A percentile compares a stretch with the other conserved stretches of the same genome.
Evolutionary conservation across 2,888 invertebrate genomes (phyloP).

Genomic region (Calliscelio sp.): DNA sequence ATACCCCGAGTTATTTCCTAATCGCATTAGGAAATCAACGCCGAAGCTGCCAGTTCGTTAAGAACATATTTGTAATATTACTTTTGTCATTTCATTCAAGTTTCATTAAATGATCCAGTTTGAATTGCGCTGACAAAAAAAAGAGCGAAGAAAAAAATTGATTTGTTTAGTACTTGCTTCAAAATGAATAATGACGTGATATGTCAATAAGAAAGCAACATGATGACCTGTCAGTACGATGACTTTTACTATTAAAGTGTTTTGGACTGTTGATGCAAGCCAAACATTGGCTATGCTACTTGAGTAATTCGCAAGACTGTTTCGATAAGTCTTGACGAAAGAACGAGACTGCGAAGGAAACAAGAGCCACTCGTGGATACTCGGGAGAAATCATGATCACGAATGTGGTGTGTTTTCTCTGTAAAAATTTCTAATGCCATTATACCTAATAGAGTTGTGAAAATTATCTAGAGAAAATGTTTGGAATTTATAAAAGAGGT

Average conservation of each 20-base stretch:
- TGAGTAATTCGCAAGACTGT: slow-evolving; percentile 44
- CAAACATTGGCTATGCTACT: slow-evolving; percentile 44
- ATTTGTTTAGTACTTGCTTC: too few species aligned
- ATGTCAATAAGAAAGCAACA: slow-evolving; percentile 9
- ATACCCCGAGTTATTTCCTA: slow-evolving; percentile 53
- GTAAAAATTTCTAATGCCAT: slow-evolving; percentile 51
- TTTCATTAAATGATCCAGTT: slow-evolving; percentile 14
- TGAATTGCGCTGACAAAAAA: not conserved
- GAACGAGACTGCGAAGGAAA: slow-evolving; percentile 43
- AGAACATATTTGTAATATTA: slow-evolving; percentile 35
- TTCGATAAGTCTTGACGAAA: slow-evolving; percentile 41
- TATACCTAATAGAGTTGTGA: slow-evolving; percentile 53
- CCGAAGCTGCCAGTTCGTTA: slow-evolving; percentile 37
- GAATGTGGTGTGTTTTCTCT: slow-evolving; percentile 47
- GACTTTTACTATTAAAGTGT: slow-evolving; percentile 26
- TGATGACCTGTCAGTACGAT: slow-evolving; percentile 28
- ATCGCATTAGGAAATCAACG: slow-evolving; percentile 53
- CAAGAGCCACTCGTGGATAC: slow-evolving; percentile 11
- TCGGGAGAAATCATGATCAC: slow-evolving; percentile 49
- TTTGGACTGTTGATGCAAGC: slow-evolving; percentile 28
- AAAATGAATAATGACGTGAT: slow-evolving; percentile 34
- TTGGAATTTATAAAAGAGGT: slow-evolving; percentile 12
- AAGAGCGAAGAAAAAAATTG: not conserved
- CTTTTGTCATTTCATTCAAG: slow-evolving; percentile 23
- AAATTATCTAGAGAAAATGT: slow-evolving; percentile 51